A percentile compares a stretch with the other conserved stretches of the same genome.
phyloP scores from a whole-genome alignment of 2,888 invertebrate species.

The Drosophila eohydei region DNA sequence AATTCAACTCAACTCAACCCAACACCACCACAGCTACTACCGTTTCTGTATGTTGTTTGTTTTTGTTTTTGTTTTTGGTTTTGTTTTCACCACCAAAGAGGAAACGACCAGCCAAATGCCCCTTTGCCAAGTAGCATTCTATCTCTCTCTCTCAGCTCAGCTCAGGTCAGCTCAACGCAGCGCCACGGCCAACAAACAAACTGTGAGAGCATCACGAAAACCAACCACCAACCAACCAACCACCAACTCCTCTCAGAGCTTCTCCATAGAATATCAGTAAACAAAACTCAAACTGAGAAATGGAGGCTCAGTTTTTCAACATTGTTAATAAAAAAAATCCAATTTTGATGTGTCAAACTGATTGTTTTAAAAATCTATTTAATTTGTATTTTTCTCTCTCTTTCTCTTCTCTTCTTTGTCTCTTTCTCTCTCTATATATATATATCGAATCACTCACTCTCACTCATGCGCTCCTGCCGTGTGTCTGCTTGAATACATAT shows the following conservation, averaged over 20 bases:
- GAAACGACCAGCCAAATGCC: slow-evolving; percentile 4
- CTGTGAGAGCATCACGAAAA: slow-evolving; percentile 23
- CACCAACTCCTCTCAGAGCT: slow-evolving; percentile 30
- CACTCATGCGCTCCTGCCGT: slow-evolving; percentile 16
- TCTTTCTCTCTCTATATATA: slow-evolving; percentile 25
- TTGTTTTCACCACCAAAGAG: slow-evolving; percentile 4
- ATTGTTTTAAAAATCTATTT: slow-evolving; percentile 53
- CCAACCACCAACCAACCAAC: slow-evolving; percentile 22
- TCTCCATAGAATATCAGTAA: slow-evolving; percentile 30
- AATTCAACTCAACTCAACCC: slow-evolving; percentile 30
- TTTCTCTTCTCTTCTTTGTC: slow-evolving; percentile 22
- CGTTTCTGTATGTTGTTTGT: slow-evolving; percentile 24
- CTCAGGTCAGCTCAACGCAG: slow-evolving; percentile 22
- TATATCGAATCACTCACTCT: slow-evolving; percentile 19
- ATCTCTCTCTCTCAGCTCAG: slow-evolving; percentile 15
- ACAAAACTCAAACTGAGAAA: slow-evolving; percentile 14
- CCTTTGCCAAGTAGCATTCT: slow-evolving; percentile 4
- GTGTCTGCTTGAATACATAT: slow-evolving; percentile 34
- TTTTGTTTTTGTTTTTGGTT: slow-evolving; percentile 13
- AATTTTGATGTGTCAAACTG: slow-evolving; percentile 16
- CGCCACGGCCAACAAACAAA: slow-evolving; percentile 24
- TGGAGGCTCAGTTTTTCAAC: slow-evolving; percentile 23
- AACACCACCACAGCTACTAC: slow-evolving; percentile 16
- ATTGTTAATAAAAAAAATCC: slow-evolving; percentile 26
- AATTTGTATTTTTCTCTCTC: slow-evolving; percentile 59